Percentiles rank a stretch among this genome's conserved stretches.
phyloP scores from a whole-genome alignment of 2,113 vertebrate genomes.

The Rhea americana region DNA sequence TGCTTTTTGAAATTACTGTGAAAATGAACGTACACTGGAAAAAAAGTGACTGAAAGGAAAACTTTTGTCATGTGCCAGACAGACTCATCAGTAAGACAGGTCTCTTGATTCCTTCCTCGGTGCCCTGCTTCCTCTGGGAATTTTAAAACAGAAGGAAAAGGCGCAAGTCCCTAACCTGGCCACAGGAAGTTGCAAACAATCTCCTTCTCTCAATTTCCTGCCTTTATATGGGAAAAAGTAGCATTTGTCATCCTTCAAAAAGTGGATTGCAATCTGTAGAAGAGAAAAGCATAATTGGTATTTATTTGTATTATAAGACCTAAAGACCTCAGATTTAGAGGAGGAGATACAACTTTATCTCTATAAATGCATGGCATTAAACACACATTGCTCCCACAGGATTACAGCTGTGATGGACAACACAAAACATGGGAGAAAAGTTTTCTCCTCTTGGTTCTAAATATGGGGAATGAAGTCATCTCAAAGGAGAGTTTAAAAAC shows the following conservation, averaged over 20 bases:
- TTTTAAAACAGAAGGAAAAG: not conserved
- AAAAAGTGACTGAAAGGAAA: not conserved
- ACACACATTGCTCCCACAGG: not conserved
- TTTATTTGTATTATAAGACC: not conserved
- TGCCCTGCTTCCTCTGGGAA: not conserved
- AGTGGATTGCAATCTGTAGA: not conserved
- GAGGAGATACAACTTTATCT: not conserved
- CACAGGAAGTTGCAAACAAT: not conserved
- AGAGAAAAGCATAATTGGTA: not conserved
- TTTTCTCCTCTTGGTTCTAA: not conserved
- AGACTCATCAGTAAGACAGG: not conserved
- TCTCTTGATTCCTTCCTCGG: not conserved
- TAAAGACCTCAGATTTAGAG: not conserved
- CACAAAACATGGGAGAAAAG: not conserved
- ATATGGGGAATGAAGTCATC: rapidly evolving
- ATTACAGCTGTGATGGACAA: not conserved
- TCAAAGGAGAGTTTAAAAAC: not conserved
- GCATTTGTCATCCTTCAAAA: not conserved
- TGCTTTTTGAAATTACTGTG: not conserved
- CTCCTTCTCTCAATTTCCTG: not conserved
- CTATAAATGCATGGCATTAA: not conserved
- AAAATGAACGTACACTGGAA: not conserved
- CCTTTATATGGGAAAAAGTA: not conserved
- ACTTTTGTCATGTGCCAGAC: not conserved
- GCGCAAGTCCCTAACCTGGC: not conserved